phyloP scores from a whole-genome alignment of 2,113 vertebrate species.

The Atlantisia rogersi region DNA sequence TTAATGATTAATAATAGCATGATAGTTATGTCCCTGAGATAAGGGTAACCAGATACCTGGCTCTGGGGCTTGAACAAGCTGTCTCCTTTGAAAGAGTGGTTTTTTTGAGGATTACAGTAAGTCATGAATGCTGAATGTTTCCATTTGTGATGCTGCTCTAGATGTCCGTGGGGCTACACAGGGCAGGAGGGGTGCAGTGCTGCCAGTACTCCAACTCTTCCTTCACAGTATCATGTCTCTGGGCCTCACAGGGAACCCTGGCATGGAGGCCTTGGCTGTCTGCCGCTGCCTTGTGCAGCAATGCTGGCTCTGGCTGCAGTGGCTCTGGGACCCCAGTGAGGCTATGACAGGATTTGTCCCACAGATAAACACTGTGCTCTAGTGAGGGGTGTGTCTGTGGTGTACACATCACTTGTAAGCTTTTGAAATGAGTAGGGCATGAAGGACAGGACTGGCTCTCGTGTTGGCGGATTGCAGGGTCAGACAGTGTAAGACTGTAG shows the following conservation, averaged over 20 bases:
- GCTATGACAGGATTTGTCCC: neutral
- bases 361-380: neutral
- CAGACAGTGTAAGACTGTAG: neutral
- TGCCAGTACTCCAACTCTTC: accelerated
- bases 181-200: neutral
- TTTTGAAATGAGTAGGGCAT: neutral
- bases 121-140: neutral
- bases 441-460: neutral
- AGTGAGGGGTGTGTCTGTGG: neutral
- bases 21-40: neutral
- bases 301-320: neutral
- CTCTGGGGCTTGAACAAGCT: neutral
- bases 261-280: accelerated
- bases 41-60: neutral
- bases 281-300: neutral
- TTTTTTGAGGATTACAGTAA: neutral
- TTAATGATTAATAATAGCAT: neutral
- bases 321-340: neutral
- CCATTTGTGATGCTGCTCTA: neutral
- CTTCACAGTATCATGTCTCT: accelerated
- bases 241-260: neutral
- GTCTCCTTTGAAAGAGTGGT: neutral
- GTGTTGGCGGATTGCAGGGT: accelerated
- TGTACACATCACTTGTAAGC: neutral
- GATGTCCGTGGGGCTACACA: accelerated